phyloP scores from a whole-genome alignment of 2,888 invertebrate genomes.

The Brassicogethes aeneus region DNA sequence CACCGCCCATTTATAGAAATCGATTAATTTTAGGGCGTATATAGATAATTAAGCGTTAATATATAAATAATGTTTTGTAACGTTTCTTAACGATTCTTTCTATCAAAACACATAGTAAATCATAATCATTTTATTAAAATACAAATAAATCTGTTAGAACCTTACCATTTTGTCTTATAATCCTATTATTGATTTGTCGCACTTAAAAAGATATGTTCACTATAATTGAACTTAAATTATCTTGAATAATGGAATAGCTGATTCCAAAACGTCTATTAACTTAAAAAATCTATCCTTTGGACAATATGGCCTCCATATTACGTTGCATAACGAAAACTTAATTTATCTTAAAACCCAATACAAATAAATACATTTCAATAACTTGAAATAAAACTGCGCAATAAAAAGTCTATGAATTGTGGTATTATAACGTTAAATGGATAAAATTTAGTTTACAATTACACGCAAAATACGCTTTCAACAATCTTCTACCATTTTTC shows the following conservation, averaged over 20 bases:
- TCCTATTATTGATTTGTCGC: conserved; percentile 11
- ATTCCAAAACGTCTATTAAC: conserved; percentile 5
- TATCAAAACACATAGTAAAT: conserved; percentile 5
- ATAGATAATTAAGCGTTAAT: not conserved
- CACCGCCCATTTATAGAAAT: too few relatives aligned
- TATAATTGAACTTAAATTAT: conserved; percentile 9
- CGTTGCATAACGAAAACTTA: conserved; percentile 14
- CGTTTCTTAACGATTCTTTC: not conserved
- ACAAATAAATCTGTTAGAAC: conserved; percentile 10
- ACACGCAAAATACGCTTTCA: conserved; percentile 19
- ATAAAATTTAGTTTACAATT: conserved; percentile 15
- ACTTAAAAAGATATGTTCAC: conserved; percentile 11
- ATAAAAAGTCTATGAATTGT: conserved; percentile 11
- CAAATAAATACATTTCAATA: conserved; percentile 1
- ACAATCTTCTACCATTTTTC: conserved; percentile 25
- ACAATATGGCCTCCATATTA: conserved; percentile 17
- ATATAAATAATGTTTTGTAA: not conserved
- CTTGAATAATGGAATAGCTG: conserved; percentile 1
- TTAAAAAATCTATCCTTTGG: conserved; percentile 6
- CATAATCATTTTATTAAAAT: conserved; percentile 5
- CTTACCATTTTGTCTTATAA: conserved; percentile 14
- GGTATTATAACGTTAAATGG: conserved; percentile 14
- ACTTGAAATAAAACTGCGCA: conserved; percentile 6
- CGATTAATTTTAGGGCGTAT: too few relatives aligned
- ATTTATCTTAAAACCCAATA: conserved; percentile 3